Base-by-base conservation (phyloP, 2,797 vertebrate species). In the Rhinophrynus dorsalis region DNA sequence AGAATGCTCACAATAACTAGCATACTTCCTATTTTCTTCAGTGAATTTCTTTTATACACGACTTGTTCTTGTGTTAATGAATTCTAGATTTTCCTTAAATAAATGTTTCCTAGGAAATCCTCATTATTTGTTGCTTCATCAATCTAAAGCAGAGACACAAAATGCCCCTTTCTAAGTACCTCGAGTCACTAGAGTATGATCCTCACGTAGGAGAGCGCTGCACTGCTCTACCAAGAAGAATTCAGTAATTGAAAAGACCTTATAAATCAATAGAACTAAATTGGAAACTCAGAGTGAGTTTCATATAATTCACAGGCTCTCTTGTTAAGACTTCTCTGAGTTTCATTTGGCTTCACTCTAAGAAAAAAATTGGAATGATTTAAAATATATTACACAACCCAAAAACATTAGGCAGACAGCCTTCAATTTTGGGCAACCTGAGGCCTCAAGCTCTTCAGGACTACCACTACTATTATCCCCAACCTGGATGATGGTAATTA, bases 211-310 rank as follows among this genome's bases (percentile, higher is more conserved):
- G 2, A 4, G 1, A 33, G 40, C 74, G 72, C 75, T 2, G 0
- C 57, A 1, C 4, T 2, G 67, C 33, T 79, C 82, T 26, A 1
- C 79, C 1, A 3, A 76, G 80, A 66, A 81, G 83, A 76, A 80
- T 76, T 64, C 81, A 35, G 77, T 68, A 77, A 83, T 76, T 82
- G 83, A 80, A 82, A 83, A 84, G 74, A 70, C 76, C 73, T 83
- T 80, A 80, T 80, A 82, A 86, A 89, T 87, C 84, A 83, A 86
- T 74, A 58, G 68, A 40, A 68, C 75, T 77, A 75, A 82, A 87
- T 59, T 71, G 82, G 80, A 84, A 86, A 80, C 76, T 75, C 32
- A 32, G 37, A 71, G 56, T 78, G 79, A 77, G 65, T 44, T 64
- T 56, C 77, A 60, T 73, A 72, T 70, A 68, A 76, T 60, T 80